phyloP scores from a whole-genome alignment of 2,888 invertebrate genomes.

The Tenthredo distinguenda region DNA sequence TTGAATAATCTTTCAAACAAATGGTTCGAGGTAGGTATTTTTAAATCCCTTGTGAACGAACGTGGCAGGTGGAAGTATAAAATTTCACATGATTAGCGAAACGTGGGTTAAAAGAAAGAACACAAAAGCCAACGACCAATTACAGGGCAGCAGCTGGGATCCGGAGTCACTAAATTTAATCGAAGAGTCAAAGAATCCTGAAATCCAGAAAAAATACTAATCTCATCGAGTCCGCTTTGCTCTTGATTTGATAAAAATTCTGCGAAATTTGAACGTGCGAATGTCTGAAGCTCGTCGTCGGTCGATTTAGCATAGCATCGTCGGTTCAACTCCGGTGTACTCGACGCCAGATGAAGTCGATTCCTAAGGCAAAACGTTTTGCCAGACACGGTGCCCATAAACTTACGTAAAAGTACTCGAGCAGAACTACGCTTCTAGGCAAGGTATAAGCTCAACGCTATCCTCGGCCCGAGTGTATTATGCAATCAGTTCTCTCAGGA shows the following conservation, averaged over 20 bases:
- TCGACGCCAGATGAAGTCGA: constrained; percentile 1
- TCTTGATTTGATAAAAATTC: background rate
- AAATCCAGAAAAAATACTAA: background rate
- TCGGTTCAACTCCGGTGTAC: background rate
- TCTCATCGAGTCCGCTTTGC: background rate
- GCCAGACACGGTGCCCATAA: background rate
- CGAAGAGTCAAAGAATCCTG: background rate
- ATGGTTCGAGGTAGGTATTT: background rate
- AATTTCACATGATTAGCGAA: background rate
- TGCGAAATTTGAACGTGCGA: background rate
- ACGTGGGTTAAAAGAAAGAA: background rate
- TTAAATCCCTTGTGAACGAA: background rate
- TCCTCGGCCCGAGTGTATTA: background rate
- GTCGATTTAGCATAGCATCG: constrained; percentile 9
- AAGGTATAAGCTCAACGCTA: background rate
- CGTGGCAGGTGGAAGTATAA: background rate
- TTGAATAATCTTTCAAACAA: background rate
- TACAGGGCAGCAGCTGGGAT: background rate
- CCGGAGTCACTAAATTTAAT: background rate
- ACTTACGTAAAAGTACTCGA: constrained; percentile 2
- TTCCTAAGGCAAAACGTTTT: constrained; percentile 25
- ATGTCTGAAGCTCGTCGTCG: background rate
- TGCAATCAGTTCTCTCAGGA: background rate
- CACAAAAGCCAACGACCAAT: background rate
- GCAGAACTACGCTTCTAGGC: background rate